Conservation (phyloP, 2,888 invertebrate species). For the Leptopilina syphax region DNA sequence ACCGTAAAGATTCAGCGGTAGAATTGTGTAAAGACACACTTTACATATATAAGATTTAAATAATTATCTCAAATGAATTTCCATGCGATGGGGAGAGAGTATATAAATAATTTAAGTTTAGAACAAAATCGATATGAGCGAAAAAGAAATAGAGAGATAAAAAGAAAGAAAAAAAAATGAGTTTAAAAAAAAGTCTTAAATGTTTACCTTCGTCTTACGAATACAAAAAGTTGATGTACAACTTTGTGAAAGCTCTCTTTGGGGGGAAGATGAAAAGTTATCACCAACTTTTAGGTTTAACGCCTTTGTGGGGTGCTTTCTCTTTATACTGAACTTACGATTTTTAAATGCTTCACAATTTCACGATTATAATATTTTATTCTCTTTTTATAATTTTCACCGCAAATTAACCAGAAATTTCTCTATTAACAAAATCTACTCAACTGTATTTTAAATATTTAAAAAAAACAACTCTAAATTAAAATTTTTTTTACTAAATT, state of each 20-base stretch:
- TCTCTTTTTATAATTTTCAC: background rate
- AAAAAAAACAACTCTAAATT: too few species aligned
- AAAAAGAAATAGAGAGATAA: background rate
- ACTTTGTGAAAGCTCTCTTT: background rate
- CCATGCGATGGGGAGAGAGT: too few species aligned
- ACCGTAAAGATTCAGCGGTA: too few species aligned
- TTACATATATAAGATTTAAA: too few species aligned
- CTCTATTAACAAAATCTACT: too few species aligned
- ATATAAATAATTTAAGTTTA: too few species aligned
- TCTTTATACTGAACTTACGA: background rate
- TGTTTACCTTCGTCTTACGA: background rate
- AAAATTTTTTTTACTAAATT: too few species aligned
- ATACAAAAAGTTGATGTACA: conserved; percentile 9
- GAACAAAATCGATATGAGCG: background rate
- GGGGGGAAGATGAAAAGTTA: background rate
- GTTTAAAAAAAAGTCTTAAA: background rate
- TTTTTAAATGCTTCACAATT: background rate
- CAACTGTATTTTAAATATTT: too few species aligned
- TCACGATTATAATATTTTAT: background rate
- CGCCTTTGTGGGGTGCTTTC: background rate
- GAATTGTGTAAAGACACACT: too few species aligned
- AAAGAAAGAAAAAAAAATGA: background rate
- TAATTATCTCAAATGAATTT: too few species aligned
- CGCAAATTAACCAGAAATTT: too few species aligned
- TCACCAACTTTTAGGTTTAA: conserved; percentile 12